Base-by-base conservation (phyloP, 2,888 invertebrate genomes). In the Drosophila nigricruria region DNA sequence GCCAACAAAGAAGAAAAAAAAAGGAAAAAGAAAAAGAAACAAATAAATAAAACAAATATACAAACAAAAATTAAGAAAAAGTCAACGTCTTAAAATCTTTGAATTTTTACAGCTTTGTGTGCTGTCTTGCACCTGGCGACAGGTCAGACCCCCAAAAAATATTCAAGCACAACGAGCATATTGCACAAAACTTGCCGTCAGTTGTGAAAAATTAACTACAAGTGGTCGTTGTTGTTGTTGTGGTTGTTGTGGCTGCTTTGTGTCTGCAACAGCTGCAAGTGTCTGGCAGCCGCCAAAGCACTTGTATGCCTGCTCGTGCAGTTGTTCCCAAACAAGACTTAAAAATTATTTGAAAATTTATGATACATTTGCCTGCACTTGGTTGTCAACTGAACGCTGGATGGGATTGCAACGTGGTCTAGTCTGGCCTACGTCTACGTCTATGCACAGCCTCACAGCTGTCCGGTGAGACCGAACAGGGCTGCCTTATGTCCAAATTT, bases 321-420 rank as follows among this genome's bases (percentile, higher is more conserved):
- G 43, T 69, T 69, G 42, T 67, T 60, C 52, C 70, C 68, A 79
- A 86, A 81, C 87, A 77, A 84, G 81, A 82, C 88, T 86, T 77
- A 77, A 83, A 85, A 85, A 79, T 86, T 88, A 81, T 88, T 82
- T 85, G 83, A 86, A 86, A 88, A 88, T 86, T 86, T 86, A 88
- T 88, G 86, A 88, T 88, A 88, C 88, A 88, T 86, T 88, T 86
- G 86, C 86, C 79, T 82, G 86, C 86, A 83, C 86, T 88, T 77
- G 86, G 81, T 82, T 85, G 85, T 88, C 85, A 86, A 83, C 83
- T 63, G 78, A 58, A 62, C 66, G 50, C 63, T 72, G 68, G 71
- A 73, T 79, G 73, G 47, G 58, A 74, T 63, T 58, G 65, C 34
- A 63, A 40, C 60, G 60, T 60, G 66, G 52, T 71, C 66, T 64